Conservation (phyloP, 2,888 invertebrate species). For the Leucoma salicis region DNA sequence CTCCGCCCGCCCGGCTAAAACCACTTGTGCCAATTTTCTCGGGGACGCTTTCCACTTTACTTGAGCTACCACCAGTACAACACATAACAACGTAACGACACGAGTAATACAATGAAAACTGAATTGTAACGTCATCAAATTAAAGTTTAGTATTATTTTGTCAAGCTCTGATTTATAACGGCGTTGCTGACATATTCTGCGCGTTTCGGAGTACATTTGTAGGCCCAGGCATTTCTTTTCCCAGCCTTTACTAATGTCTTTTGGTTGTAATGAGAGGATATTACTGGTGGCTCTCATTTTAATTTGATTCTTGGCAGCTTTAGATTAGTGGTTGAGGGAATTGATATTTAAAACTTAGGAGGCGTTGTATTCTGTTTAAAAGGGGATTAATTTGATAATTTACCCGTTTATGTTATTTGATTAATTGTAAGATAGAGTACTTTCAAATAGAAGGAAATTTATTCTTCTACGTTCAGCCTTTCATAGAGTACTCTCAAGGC, state of each 20-base stretch:
- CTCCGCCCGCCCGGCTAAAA: slow-evolving; percentile 70
- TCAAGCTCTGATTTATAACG: slow-evolving; percentile 25
- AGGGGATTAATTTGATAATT: slow-evolving; percentile 18
- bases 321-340: slow-evolving; percentile 40
- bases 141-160: slow-evolving; percentile 49
- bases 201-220: slow-evolving; percentile 67
- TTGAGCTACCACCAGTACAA: slow-evolving; percentile 60
- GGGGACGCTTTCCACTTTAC: slow-evolving; percentile 78
- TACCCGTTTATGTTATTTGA: too few relatives aligned
- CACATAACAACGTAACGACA: slow-evolving; percentile 54
- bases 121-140: slow-evolving; percentile 36
- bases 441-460: too few relatives aligned
- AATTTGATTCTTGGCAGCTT: slow-evolving; percentile 61
- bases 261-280: slow-evolving; percentile 73
- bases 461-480: too few relatives aligned
- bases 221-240: slow-evolving; percentile 72
- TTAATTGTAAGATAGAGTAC: too few relatives aligned
- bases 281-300: slow-evolving; percentile 65
- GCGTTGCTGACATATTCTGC: slow-evolving; percentile 24
- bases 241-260: slow-evolving; percentile 70
- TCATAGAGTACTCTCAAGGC: too few relatives aligned
- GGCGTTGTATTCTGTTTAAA: slow-evolving; percentile 21
- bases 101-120: slow-evolving; percentile 40
- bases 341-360: slow-evolving; percentile 34
- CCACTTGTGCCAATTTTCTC: slow-evolving; percentile 83